Base-by-base conservation (phyloP, 2,113 vertebrate species). In the Excalfactoria chinensis region DNA sequence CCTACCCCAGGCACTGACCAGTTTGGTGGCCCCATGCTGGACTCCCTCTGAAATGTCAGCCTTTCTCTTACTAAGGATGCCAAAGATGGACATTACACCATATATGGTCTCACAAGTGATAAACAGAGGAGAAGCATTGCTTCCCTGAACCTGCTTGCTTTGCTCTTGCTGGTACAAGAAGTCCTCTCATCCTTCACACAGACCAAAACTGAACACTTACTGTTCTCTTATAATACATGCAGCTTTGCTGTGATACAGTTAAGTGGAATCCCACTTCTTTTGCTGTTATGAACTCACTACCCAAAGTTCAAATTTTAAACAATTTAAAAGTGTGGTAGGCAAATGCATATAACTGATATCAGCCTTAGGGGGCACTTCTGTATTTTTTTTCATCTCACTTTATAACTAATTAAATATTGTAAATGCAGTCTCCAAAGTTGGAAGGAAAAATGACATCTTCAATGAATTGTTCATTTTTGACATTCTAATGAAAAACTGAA, bases 111-210 rank as follows among this genome's bases (percentile, higher is more conserved):
- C 13, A 6, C 35, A 66, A 11, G 35, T 16, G 56, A 62, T 32
- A 11, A 55, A 40, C 2, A 20, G 32, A 69, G 40, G 51, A 19
- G 32, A 73, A 19, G 3, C 17, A 15, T 30, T 2, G 0, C 12
- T 23, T 66, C 81, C 19, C n/a, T 41, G 16, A 9, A 18, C 17
- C 69, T 55, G 23, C 46, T 41, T 13, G 8, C 26, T 43, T 10
- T 85, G 46, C 46, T 59, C 4, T 37, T n/a, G 28, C 51, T 67
- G 4, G 11, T n/a, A 4, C 11, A 14, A 21, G 17, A 11, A 18
- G 18, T 55, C 21, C 26, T 51, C 49, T 66, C 51, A 9, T 70
- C 44, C 60, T 77, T 74, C 49, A 43, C 17, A 28, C 51, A 74
- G 53, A 64, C 68, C 12, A 30, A 76, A 86, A 59, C 18, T 55